Base-by-base conservation (phyloP, 2,797 vertebrate species). In the Lophura swinhoii region DNA sequence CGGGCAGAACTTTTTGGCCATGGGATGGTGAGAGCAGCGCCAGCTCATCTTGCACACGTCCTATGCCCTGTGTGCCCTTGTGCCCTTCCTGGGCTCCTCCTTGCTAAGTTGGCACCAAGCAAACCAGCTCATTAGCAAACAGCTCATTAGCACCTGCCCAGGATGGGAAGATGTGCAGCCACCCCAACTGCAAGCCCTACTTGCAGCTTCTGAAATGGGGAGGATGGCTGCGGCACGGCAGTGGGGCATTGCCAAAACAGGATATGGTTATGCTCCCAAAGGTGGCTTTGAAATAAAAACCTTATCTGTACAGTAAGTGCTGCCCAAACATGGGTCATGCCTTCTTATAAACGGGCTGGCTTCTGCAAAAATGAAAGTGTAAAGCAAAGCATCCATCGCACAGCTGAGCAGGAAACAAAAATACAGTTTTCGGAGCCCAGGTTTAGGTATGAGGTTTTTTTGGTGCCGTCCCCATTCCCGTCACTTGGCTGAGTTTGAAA, bases 41-140 rank as follows among this genome's bases (percentile, higher is more conserved):
- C 1, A 13, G 53, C 29, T 33, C 29, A 33, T 28, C n/a, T 12
- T 2, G 8, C 69, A 37, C 37, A 17, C 0, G 0, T 28, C 53
- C 29, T 15, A 55, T 31, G 53, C 53, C 29, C 26, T 78, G 8
- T 1, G 2, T 7, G 39, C 28, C 60, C 37, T 66, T 1, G 2
- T 9, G 39, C 28, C 60, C 37, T 66, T 28, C 44, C 58, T 0
- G 0, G 6, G 7, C 33, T 43, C 53, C 75, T 77, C 62, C 78
- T 56, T 43, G 28, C 39, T 10, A 58, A 48, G 39, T 3, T 33
- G 8, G 5, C 70, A 8, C 9, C 0, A 0, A 77, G 58, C 23
- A 22, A 64, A 58, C 17, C n/a, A 4, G n/a, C 31, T 58, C 55
- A 22, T 58, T 22, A 58, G 55, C 31, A 56, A 58, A 58, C 55